Conservation (phyloP, 2,888 invertebrate species). For the Craniophora ligustri region DNA sequence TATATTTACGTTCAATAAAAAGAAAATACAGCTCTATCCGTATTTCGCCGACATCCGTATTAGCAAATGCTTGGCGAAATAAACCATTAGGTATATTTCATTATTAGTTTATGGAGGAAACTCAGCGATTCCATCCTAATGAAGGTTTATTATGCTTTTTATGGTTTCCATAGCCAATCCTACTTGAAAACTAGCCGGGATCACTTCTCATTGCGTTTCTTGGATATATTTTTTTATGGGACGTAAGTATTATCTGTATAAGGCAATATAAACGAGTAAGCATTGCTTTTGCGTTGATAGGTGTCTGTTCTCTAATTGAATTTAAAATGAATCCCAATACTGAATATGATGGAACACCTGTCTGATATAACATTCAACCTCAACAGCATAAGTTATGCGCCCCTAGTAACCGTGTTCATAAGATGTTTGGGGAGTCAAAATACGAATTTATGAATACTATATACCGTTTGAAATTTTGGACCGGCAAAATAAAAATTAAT, state of each 20-base stretch:
- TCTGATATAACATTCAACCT: too few relatives aligned
- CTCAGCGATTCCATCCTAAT: constrained; percentile 26
- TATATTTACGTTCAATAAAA: constrained; percentile 29
- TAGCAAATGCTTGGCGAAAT: not conserved
- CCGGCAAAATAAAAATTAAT: too few relatives aligned
- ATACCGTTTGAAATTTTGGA: too few relatives aligned
- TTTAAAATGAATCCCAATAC: too few relatives aligned
- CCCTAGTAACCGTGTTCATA: too few relatives aligned
- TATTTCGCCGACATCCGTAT: not conserved
- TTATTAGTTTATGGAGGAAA: constrained; percentile 38
- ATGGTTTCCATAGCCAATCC: constrained; percentile 16
- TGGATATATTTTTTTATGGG: constrained; percentile 17
- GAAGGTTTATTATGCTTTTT: constrained; percentile 35
- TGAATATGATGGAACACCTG: too few relatives aligned
- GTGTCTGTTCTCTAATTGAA: not conserved
- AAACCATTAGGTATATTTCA: constrained; percentile 20
- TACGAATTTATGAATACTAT: too few relatives aligned
- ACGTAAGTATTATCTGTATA: not conserved
- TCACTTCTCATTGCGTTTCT: constrained; percentile 11
- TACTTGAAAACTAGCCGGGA: constrained; percentile 5
- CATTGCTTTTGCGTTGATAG: not conserved
- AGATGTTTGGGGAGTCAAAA: too few relatives aligned
- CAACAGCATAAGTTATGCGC: too few relatives aligned
- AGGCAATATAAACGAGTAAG: not conserved
- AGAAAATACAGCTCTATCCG: constrained; percentile 1